These are phyloP conservation scores for Shargacucullia verbasci DNA, from an alignment of 2,888 invertebrate genomes.

Conservation along the genomic window DNA sequence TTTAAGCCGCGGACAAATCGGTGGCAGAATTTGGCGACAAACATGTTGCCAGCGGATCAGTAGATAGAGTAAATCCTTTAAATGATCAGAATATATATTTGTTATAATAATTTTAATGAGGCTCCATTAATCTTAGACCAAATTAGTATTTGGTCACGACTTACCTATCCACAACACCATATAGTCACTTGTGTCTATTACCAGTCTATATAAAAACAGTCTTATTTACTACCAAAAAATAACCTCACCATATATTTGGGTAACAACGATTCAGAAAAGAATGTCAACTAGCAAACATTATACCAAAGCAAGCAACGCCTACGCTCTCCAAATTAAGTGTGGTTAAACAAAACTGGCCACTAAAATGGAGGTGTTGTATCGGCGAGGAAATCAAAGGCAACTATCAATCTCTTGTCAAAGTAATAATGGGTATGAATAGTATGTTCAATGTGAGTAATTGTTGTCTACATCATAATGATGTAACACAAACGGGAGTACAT, in stretches of 20 bases:
- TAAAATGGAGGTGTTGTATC: conserved; percentile 55
- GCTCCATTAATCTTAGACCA: too few relatives aligned
- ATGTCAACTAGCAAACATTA: conserved; percentile 34
- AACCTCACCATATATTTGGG: conserved; percentile 12
- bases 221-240: conserved; percentile 1
- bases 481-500: conserved; percentile 46
- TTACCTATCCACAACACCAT: too few relatives aligned
- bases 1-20: too few relatives aligned
- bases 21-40: too few relatives aligned
- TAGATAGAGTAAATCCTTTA: too few relatives aligned
- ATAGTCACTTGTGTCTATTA: too few relatives aligned
- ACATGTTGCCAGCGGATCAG: too few relatives aligned
- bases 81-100: too few relatives aligned
- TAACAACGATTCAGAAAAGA: conserved; percentile 31
- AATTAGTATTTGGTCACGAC: too few relatives aligned
- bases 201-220: too few relatives aligned
- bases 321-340: conserved; percentile 51
- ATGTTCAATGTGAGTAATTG: conserved; percentile 57
- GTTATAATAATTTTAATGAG: too few relatives aligned
- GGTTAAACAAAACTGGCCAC: conserved; percentile 47
- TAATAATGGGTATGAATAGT: conserved; percentile 64
- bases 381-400: conserved; percentile 53
- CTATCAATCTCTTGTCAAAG: conserved; percentile 65
- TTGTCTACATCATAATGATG: conserved; percentile 52
- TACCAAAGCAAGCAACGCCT: conserved; percentile 44